Evolutionary conservation across 35 echinoderm and acorn worm species (phyloP).

Genomic region (Patiria miniata): DNA sequence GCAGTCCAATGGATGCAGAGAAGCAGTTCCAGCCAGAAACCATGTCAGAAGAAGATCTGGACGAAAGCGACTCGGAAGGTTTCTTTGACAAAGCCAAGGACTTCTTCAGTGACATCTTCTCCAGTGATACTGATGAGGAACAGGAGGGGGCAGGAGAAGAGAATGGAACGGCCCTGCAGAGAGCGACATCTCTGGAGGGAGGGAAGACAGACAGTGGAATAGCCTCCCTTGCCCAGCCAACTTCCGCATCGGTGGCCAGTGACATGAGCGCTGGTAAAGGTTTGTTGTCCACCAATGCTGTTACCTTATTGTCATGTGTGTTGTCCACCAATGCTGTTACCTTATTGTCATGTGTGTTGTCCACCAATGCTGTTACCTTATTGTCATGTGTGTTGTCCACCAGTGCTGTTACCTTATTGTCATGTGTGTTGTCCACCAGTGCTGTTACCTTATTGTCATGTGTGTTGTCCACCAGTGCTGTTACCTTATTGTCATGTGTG

Average conservation of each 20-base stretch:
- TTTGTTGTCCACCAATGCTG: background rate
- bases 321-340: background rate
- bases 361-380: no score
- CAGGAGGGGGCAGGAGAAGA: constrained; percentile 61
- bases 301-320: background rate
- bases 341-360: background rate
- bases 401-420: no score
- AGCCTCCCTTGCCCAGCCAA: constrained; percentile 56
- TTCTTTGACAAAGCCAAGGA: constrained; percentile 89
- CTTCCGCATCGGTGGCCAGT: constrained; percentile 61
- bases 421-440: no score
- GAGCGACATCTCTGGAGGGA: constrained; percentile 16
- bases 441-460: no score
- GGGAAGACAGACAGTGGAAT: constrained; percentile 70
- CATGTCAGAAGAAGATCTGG: constrained; percentile 70
- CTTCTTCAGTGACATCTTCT: constrained; percentile 87
- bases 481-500: no score
- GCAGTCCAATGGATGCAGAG: constrained; percentile 82
- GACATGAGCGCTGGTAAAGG: constrained; percentile 71
- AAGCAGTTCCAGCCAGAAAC: constrained; percentile 57
- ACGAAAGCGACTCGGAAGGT: constrained; percentile 57
- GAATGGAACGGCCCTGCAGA: background rate
- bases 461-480: no score
- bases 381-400: no score
- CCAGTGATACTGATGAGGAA: constrained; percentile 76